A percentile compares a stretch with the other conserved stretches of the same genome.
Conservation (phyloP, 2,113 vertebrate species). For the Hepsetus odoe region DNA sequence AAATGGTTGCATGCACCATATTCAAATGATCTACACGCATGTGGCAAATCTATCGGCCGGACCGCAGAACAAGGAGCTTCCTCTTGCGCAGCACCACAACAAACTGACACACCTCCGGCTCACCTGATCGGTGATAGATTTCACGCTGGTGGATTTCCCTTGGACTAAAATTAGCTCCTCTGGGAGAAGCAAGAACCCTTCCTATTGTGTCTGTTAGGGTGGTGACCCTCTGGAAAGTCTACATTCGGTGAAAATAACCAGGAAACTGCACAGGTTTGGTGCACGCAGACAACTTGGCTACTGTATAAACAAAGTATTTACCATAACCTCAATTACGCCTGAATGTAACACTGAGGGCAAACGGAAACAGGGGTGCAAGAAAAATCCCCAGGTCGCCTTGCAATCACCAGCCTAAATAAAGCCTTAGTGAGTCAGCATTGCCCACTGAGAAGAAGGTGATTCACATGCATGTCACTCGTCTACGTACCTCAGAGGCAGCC, state of each 20-base stretch:
- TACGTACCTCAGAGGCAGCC: neutral
- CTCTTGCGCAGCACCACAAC: neutral
- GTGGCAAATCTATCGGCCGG: too few relatives aligned
- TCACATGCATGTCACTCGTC: neutral
- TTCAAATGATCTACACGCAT: too few relatives aligned
- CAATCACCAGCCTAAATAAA: constrained; percentile 4
- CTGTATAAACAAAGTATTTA: neutral
- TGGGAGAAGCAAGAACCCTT: neutral
- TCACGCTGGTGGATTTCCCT: constrained; percentile 26
- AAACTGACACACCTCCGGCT: neutral
- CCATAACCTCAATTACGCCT: constrained; percentile 6
- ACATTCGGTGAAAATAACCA: neutral
- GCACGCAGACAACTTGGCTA: neutral
- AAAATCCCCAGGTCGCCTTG: constrained; percentile 1
- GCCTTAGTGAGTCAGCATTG: neutral
- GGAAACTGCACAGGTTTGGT: neutral
- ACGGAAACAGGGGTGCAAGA: neutral
- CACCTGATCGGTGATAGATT: neutral
- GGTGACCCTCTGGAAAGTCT: neutral
- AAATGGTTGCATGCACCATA: neutral
- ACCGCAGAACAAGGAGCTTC: constrained; percentile 34
- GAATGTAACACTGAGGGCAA: neutral
- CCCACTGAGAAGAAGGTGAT: neutral
- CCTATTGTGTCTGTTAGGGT: neutral
- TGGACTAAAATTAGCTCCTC: constrained; percentile 35